phyloP scores from a whole-genome alignment of 2,888 invertebrate genomes.

The Phoenoteleia sp. region DNA sequence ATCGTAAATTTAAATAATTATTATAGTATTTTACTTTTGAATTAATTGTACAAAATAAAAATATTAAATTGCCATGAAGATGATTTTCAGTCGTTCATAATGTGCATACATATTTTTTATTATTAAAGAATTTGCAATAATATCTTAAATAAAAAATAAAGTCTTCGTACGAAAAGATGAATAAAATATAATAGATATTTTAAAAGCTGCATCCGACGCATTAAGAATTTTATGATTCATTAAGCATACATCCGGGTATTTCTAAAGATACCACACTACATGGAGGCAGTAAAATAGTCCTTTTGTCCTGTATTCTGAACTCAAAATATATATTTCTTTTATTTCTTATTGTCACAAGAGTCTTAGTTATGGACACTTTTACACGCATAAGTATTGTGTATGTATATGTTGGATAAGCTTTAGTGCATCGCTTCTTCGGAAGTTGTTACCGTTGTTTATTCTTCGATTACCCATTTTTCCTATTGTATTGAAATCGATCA shows the following conservation, averaged over 20 bases:
- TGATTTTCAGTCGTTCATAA: too few relatives aligned
- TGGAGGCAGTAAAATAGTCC: conserved; percentile 80
- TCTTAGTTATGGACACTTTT: conserved; percentile 76
- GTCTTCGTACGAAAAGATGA: not conserved
- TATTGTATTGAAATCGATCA: not conserved
- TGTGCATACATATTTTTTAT: too few relatives aligned
- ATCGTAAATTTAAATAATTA: too few relatives aligned
- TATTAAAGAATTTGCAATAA: not conserved
- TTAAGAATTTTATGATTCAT: conserved; percentile 71
- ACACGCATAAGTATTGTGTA: conserved; percentile 63
- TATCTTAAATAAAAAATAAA: not conserved
- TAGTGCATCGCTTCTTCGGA: conserved; percentile 75
- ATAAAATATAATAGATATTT: conserved; percentile 38
- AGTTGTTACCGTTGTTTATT: conserved; percentile 43
- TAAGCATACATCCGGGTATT: conserved; percentile 80
- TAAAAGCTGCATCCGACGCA: conserved; percentile 52
- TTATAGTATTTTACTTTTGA: too few relatives aligned
- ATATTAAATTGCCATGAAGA: too few relatives aligned
- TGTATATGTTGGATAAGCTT: conserved; percentile 71
- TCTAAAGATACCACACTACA: conserved; percentile 77
- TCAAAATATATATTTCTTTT: conserved; percentile 79
- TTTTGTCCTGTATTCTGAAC: conserved; percentile 77
- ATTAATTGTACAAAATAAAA: too few relatives aligned
- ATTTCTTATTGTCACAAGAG: conserved; percentile 77
- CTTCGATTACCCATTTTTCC: conserved; percentile 15